Evolutionary conservation across 1,140 invertebrate genomes (phyloP).

Genomic region (Papilio xuthus): DNA sequence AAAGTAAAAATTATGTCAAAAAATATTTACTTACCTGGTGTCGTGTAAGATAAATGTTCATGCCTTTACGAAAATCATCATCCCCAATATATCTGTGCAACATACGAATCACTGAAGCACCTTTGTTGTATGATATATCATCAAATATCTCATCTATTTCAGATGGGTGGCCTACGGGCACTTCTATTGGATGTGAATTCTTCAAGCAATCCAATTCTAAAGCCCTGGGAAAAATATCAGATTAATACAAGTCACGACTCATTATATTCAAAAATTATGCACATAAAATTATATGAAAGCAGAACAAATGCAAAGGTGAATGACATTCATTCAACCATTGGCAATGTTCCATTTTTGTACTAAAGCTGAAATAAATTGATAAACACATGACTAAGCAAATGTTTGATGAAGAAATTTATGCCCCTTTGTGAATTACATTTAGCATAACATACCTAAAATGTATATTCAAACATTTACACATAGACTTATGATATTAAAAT

Average conservation of each 20-base stretch:
- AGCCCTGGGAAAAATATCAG: slow-evolving; percentile 78
- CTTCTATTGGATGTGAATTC: slow-evolving; percentile 96
- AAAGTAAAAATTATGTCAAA: not conserved
- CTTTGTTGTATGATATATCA: slow-evolving; percentile 97
- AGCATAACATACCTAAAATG: slow-evolving; percentile 12
- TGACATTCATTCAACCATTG: slow-evolving; percentile 39
- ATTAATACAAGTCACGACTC: slow-evolving; percentile 44
- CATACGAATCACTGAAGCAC: slow-evolving; percentile 97
- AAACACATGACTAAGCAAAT: slow-evolving; percentile 40
- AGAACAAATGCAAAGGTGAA: slow-evolving; percentile 36
- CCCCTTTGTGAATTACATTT: not conserved
- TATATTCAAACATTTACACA: slow-evolving; percentile 17
- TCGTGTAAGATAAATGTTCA: slow-evolving; percentile 95
- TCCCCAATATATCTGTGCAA: slow-evolving; percentile 97
- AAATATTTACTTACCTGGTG: slow-evolving; percentile 83
- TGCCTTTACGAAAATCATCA: slow-evolving; percentile 95
- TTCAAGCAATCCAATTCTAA: slow-evolving; percentile 94
- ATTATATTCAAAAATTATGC: slow-evolving; percentile 18
- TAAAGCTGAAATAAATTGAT: slow-evolving; percentile 5
- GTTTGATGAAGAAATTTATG: slow-evolving; percentile 19
- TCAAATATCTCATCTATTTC: slow-evolving; percentile 98
- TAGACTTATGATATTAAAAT: slow-evolving; percentile 28
- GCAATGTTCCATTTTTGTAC: slow-evolving; percentile 41
- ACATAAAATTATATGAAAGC: not conserved
- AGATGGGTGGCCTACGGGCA: slow-evolving; percentile 92